Percentiles rank a stretch among this genome's conserved stretches.
These are phyloP conservation scores for Drosophila auraria DNA, from an alignment of 1,140 invertebrate species.

Conservation along the genomic window DNA sequence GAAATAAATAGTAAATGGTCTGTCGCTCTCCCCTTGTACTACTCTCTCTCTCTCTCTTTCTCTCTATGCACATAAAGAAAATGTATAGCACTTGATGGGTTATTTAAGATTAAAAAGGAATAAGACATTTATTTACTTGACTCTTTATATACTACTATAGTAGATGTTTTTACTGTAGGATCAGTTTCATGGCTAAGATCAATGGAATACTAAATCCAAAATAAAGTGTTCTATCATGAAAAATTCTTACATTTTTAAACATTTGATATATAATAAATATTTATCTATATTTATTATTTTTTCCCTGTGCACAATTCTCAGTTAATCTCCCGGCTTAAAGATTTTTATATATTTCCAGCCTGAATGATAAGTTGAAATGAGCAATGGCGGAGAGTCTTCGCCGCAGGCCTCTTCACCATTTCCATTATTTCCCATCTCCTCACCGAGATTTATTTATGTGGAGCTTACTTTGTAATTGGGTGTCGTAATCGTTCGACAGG, in stretches of 20 bases:
- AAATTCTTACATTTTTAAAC: not conserved
- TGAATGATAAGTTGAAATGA: constrained; percentile 46
- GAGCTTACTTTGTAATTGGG: constrained; percentile 61
- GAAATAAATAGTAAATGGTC: constrained; percentile 27
- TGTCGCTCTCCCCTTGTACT: not conserved
- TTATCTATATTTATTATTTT: not conserved
- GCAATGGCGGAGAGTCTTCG: not conserved
- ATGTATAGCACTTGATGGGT: not conserved
- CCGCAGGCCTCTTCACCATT: constrained; percentile 26
- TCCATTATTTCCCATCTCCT: constrained; percentile 10
- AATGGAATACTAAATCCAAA: too few species aligned
- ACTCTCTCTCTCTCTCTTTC: not conserved
- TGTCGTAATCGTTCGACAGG: constrained; percentile 79
- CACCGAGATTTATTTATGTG: constrained; percentile 20
- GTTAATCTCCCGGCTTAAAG: constrained; percentile 65
- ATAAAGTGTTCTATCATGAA: too few species aligned
- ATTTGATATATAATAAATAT: not conserved
- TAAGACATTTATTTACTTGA: not conserved
- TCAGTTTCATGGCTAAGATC: too few species aligned
- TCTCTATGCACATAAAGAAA: constrained; percentile 9
- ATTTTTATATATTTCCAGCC: constrained; percentile 20
- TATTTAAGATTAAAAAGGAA: not conserved
- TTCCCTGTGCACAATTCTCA: not conserved
- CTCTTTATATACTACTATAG: not conserved
- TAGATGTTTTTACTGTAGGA: not conserved